phyloP scores from a whole-genome alignment of 2,797 vertebrate genomes.

The Megalops cyprinoides region DNA sequence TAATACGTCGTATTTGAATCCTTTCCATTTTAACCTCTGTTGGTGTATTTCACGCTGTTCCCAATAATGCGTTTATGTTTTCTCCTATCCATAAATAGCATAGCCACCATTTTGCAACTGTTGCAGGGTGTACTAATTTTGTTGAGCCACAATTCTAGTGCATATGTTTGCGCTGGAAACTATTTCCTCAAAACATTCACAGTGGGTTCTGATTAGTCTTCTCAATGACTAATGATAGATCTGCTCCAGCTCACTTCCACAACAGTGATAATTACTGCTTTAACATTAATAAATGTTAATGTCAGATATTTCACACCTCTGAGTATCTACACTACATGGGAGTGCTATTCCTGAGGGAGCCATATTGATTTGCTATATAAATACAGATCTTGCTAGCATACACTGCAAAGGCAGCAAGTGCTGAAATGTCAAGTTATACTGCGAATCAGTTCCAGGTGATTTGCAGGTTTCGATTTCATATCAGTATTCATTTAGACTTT shows the following conservation, averaged over 20 bases:
- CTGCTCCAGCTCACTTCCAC: conserved; percentile 3
- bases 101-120: background rate
- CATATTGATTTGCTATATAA: conserved; percentile 12
- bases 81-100: too few species aligned
- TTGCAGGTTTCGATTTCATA: background rate
- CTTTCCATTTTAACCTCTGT: too few species aligned
- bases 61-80: too few species aligned
- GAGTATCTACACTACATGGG: conserved; percentile 1
- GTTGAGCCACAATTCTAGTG: background rate
- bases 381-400: background rate
- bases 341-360: background rate
- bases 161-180: background rate
- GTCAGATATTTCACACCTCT: conserved; percentile 10
- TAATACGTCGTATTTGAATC: too few species aligned
- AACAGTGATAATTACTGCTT: conserved; percentile 5
- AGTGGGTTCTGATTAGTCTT: conserved; percentile 16
- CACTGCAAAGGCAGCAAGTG: background rate
- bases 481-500: background rate
- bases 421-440: too few species aligned
- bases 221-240: conserved; percentile 8
- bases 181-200: conserved; percentile 17
- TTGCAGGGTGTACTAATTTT: background rate
- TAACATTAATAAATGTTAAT: conserved; percentile 17
- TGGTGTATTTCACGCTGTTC: too few species aligned
- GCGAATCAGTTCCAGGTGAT: background rate